phyloP scores from a whole-genome alignment of 53 echinoderm and acorn worm genomes.

The Patiria pectinifera region DNA sequence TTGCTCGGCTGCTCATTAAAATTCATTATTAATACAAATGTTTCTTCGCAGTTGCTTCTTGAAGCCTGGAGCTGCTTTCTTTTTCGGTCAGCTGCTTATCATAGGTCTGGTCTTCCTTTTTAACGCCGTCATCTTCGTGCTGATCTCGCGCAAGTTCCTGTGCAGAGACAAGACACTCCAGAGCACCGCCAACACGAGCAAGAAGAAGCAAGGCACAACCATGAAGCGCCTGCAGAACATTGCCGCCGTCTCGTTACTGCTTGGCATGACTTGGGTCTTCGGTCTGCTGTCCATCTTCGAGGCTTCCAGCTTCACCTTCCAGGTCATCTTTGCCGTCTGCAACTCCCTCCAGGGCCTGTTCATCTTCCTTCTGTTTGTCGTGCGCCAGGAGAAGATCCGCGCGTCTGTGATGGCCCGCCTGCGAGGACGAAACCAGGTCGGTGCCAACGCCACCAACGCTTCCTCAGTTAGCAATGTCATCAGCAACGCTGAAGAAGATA shows the following conservation, averaged over 20 bases:
- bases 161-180: conserved; percentile 42
- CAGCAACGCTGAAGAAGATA: too few species aligned
- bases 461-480: background rate
- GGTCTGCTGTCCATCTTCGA: conserved; percentile 75
- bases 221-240: conserved; percentile 40
- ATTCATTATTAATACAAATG: background rate
- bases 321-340: conserved; percentile 76
- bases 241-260: conserved; percentile 68
- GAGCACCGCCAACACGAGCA: background rate
- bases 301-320: conserved; percentile 61
- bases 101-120: conserved; percentile 60
- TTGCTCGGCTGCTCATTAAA: background rate
- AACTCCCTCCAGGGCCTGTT: conserved; percentile 91
- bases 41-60: conserved; percentile 70
- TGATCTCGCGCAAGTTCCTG: conserved; percentile 58
- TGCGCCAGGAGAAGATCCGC: conserved; percentile 69
- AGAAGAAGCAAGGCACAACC: conserved; percentile 1
- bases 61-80: conserved; percentile 61
- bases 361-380: conserved; percentile 80
- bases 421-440: background rate
- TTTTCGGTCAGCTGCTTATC: conserved; percentile 57
- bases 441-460: background rate
- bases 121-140: conserved; percentile 64
- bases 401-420: background rate
- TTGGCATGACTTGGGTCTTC: conserved; percentile 87